Evolutionary conservation across 2,888 invertebrate genomes (phyloP).

Genomic region (Apodemia mormo): DNA sequence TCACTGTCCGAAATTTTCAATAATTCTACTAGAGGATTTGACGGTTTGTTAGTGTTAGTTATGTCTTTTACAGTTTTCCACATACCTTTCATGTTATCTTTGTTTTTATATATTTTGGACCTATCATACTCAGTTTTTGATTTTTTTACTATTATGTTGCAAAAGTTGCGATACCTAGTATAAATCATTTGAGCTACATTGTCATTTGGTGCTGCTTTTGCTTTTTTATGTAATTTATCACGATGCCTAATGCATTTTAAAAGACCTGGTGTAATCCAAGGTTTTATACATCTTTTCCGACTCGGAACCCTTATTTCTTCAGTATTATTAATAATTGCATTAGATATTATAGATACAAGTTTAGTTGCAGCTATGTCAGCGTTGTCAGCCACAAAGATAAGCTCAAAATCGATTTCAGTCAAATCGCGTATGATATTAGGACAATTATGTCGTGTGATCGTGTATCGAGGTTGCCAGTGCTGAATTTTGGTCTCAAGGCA

Average conservation of each 20-base stretch:
- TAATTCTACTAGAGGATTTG: no score
- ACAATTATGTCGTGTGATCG: background rate
- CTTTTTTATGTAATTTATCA: background rate
- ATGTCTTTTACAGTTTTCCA: background rate
- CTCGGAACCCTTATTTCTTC: background rate
- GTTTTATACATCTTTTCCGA: background rate
- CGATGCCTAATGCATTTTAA: background rate
- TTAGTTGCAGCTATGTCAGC: background rate
- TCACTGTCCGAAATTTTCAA: no score
- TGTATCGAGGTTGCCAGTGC: background rate
- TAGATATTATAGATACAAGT: background rate
- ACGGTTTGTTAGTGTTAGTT: background rate
- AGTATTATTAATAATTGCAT: background rate
- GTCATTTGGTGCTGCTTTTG: background rate
- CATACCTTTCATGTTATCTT: slow-evolving; percentile 2
- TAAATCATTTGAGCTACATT: background rate
- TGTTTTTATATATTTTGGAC: background rate
- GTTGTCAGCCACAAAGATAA: background rate
- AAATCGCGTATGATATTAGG: background rate
- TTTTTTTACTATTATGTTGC: background rate
- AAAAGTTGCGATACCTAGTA: no score
- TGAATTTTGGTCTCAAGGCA: background rate
- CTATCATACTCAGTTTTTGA: background rate
- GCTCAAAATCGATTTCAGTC: background rate
- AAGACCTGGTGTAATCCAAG: no score